A percentile compares a stretch with the other conserved stretches of the same genome.
Evolutionary conservation across 2,888 invertebrate species (phyloP).

Genomic region (Chironomus tentans): DNA sequence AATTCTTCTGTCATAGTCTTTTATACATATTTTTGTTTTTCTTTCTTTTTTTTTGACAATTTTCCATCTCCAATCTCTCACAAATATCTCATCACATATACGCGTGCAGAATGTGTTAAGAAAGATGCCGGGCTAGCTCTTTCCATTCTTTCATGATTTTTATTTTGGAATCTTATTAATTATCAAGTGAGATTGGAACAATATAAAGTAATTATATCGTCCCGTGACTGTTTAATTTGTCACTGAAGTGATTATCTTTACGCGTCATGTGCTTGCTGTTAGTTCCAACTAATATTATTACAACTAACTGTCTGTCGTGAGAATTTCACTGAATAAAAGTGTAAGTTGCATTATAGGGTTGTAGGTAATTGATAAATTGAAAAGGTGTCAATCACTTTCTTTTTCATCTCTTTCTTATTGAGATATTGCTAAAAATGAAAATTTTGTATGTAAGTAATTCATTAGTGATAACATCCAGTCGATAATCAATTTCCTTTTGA

Average conservation of each 20-base stretch:
- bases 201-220: neutral
- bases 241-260: neutral
- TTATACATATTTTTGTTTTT: conserved; percentile 1
- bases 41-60: neutral
- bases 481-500: neutral
- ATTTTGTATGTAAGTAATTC: neutral
- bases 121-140: neutral
- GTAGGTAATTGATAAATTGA: neutral
- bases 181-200: neutral
- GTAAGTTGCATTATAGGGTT: neutral
- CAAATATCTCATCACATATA: neutral
- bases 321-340: conserved; percentile 6
- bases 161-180: too few species aligned
- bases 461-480: neutral
- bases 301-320: neutral
- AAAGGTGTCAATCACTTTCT: conserved; percentile 19
- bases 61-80: neutral
- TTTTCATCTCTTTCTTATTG: neutral
- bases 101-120: neutral
- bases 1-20: conserved; percentile 2
- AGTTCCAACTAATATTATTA: neutral
- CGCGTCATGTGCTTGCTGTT: neutral
- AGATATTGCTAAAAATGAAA: neutral
- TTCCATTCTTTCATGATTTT: too few species aligned
- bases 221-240: neutral